These are phyloP conservation scores for Tamias sibiricus DNA, from an alignment of 2,113 vertebrate species.

Conservation along the genomic window DNA sequence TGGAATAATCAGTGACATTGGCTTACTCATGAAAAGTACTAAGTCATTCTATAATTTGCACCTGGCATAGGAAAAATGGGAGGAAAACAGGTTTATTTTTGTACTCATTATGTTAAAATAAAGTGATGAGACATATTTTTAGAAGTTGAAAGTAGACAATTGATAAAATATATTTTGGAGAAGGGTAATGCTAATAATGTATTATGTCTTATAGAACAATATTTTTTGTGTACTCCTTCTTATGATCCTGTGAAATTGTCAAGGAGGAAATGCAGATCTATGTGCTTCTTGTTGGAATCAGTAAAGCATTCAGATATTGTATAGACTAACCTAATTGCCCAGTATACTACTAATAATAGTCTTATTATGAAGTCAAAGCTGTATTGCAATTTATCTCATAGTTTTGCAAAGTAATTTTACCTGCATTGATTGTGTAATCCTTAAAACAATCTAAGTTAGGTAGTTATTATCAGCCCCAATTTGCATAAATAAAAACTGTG, in stretches of 20 bases:
- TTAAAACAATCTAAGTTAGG: neutral
- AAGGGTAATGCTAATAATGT: neutral
- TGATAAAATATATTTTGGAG: neutral
- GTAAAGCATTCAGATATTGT: neutral
- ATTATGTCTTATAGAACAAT: neutral
- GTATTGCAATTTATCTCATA: neutral
- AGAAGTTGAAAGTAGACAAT: neutral
- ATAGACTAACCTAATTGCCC: neutral
- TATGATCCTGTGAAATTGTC: neutral
- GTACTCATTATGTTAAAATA: neutral
- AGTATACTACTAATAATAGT: neutral
- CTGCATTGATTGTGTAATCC: neutral
- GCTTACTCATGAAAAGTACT: neutral
- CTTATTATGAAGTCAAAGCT: neutral
- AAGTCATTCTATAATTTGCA: neutral
- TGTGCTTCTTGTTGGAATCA: neutral
- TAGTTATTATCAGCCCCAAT: neutral
- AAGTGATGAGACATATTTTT: neutral
- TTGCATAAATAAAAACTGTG: constrained; percentile 3
- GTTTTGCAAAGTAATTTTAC: neutral
- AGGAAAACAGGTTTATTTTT: neutral
- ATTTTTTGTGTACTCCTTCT: neutral
- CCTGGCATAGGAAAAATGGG: neutral
- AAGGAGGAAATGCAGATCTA: neutral
- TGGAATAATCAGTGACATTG: neutral